Percentiles rank a stretch among this genome's conserved stretches.
These are phyloP conservation scores for Psammodynastes pulverulentus DNA, from an alignment of 2,113 vertebrate species.

Conservation along the genomic window DNA sequence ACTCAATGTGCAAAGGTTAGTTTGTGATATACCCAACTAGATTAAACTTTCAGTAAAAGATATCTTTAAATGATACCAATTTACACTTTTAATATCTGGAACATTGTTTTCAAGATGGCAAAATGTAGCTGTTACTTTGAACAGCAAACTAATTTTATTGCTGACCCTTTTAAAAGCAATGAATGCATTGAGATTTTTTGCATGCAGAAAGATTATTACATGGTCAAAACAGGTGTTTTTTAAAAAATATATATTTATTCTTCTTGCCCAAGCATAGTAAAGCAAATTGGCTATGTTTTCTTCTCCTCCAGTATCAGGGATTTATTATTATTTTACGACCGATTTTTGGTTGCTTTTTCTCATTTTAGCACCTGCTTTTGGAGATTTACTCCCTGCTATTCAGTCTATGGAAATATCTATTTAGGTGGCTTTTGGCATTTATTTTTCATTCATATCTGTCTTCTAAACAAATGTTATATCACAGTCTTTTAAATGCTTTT, in stretches of 20 bases:
- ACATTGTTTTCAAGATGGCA: not conserved
- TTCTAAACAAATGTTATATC: slow-evolving; percentile 45
- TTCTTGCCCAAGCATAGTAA: slow-evolving; percentile 40
- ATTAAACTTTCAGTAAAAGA: not conserved
- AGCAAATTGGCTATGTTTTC: slow-evolving; percentile 41
- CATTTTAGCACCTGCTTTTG: slow-evolving; percentile 41
- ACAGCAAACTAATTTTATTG: not conserved
- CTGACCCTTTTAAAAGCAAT: not conserved
- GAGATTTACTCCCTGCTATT: slow-evolving; percentile 54
- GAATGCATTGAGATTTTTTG: slow-evolving; percentile 3
- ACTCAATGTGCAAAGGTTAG: not conserved
- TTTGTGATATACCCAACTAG: not conserved
- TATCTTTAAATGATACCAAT: not conserved
- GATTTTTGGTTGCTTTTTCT: slow-evolving; percentile 25
- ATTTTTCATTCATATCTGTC: slow-evolving; percentile 40
- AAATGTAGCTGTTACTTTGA: not conserved
- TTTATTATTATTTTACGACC: slow-evolving; percentile 43
- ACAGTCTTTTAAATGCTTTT: slow-evolving; percentile 49
- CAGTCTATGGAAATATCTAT: slow-evolving; percentile 27
- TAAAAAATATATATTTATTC: not conserved
- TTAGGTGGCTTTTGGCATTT: slow-evolving; percentile 48
- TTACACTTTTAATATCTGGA: not conserved
- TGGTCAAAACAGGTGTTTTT: not conserved
- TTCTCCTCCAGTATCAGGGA: slow-evolving; percentile 72
- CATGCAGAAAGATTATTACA: slow-evolving; percentile 41